phyloP scores from a whole-genome alignment of 2,888 invertebrate genomes.

The Oxyteleia sp. region DNA sequence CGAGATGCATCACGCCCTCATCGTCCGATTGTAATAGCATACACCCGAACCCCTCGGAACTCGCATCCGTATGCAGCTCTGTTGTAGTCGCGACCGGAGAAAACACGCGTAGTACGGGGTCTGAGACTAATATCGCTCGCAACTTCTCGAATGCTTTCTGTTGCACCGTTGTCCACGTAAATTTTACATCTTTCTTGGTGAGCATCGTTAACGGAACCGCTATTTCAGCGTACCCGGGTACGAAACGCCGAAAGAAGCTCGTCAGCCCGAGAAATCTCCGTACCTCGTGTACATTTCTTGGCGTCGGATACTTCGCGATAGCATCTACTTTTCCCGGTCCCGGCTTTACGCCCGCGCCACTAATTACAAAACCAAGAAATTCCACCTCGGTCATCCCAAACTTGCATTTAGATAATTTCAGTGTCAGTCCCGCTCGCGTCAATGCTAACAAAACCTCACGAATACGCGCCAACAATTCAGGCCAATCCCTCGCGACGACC shows the following conservation, averaged over 20 bases:
- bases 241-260: background rate
- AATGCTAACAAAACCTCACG: background rate
- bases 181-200: background rate
- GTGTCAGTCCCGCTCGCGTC: background rate
- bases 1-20: slow-evolving; percentile 61
- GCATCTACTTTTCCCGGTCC: background rate
- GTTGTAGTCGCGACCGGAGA: slow-evolving; percentile 14
- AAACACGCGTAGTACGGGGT: background rate
- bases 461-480: no score
- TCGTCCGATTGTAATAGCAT: background rate
- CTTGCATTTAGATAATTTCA: background rate
- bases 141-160: slow-evolving; percentile 35
- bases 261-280: background rate
- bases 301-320: background rate
- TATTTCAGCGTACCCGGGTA: background rate
- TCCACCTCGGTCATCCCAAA: slow-evolving; percentile 3
- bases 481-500: background rate
- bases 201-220: background rate
- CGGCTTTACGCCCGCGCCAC: background rate
- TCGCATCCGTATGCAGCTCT: background rate
- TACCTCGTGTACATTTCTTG: background rate
- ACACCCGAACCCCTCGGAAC: background rate
- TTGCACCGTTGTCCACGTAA: slow-evolving; percentile 24
- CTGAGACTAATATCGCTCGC: slow-evolving; percentile 1
- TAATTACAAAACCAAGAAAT: background rate